Conservation (phyloP, 2,888 invertebrate species). For the Desoria tigrina region DNA sequence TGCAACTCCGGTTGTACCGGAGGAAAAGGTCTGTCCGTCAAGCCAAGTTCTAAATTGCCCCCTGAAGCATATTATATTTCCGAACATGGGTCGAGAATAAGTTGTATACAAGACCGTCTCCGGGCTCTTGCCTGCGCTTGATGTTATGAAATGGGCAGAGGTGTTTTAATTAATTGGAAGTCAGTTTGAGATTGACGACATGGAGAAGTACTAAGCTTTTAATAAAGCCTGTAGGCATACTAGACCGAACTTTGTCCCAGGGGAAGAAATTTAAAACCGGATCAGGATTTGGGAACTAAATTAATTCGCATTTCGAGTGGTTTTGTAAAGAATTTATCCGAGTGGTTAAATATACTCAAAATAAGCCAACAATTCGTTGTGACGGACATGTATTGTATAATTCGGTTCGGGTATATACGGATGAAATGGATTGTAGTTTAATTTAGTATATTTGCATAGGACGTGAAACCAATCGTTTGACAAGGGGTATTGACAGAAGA, state of each 20-base stretch:
- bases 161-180: conserved; percentile 24
- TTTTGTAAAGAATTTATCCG: conserved; percentile 12
- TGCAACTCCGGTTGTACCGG: not conserved
- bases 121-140: not conserved
- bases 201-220: too few species aligned
- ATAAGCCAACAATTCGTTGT: too few species aligned
- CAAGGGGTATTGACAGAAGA: too few species aligned
- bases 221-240: not conserved
- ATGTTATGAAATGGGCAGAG: conserved; percentile 23
- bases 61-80: not conserved
- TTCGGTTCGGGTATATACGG: too few species aligned
- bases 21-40: not conserved
- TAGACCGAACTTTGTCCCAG: not conserved
- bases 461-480: too few species aligned
- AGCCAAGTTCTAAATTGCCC: conserved; percentile 16
- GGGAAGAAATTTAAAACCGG: conserved; percentile 20
- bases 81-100: not conserved
- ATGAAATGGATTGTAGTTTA: too few species aligned
- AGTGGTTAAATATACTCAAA: not conserved
- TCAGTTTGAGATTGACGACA: conserved; percentile 7
- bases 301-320: conserved; percentile 21
- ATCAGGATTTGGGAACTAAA: conserved; percentile 1
- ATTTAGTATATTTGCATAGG: too few species aligned
- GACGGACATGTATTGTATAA: too few species aligned
- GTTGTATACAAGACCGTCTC: too few species aligned